Evolutionary conservation across 2,797 vertebrate genomes (phyloP).

Genomic region (Hafferia zeledoni): DNA sequence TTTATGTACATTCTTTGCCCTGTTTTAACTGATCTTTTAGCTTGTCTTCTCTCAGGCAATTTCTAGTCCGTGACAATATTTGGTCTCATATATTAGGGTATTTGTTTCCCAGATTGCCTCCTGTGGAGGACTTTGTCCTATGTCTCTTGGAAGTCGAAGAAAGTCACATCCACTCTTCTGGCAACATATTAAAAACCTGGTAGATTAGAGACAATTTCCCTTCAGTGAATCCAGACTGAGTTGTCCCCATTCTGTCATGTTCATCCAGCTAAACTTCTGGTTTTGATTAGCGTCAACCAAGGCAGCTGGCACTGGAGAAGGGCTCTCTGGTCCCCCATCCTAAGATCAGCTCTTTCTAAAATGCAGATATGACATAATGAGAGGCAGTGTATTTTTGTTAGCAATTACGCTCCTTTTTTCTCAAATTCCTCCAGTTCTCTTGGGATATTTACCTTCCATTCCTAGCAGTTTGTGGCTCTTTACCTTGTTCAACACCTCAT

Average conservation of each 20-base stretch:
- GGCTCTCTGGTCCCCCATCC: background rate
- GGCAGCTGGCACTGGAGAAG: constrained; percentile 22
- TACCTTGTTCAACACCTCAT: constrained; percentile 37
- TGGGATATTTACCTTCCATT: constrained; percentile 43
- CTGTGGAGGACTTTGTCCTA: constrained; percentile 42
- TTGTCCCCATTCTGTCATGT: constrained; percentile 55
- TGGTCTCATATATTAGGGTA: background rate
- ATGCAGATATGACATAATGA: constrained; percentile 21
- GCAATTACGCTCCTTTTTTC: background rate
- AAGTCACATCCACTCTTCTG: constrained; percentile 46
- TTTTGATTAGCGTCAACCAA: constrained; percentile 54
- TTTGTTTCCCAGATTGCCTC: constrained; percentile 55
- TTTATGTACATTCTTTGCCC: background rate
- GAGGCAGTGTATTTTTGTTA: constrained; percentile 13
- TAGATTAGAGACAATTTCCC: constrained; percentile 49
- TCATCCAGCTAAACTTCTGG: constrained; percentile 53
- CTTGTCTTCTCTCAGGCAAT: background rate
- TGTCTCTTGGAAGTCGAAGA: constrained; percentile 21
- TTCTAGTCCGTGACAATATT: constrained; percentile 44
- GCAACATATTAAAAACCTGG: background rate
- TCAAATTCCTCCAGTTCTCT: constrained; percentile 34
- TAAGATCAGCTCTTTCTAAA: constrained; percentile 22
- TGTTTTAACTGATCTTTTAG: background rate
- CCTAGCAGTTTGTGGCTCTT: constrained; percentile 24
- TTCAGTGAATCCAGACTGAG: constrained; percentile 30